Evolutionary conservation across 2,113 vertebrate genomes (phyloP).

Genomic region (Notothenia rossii): DNA sequence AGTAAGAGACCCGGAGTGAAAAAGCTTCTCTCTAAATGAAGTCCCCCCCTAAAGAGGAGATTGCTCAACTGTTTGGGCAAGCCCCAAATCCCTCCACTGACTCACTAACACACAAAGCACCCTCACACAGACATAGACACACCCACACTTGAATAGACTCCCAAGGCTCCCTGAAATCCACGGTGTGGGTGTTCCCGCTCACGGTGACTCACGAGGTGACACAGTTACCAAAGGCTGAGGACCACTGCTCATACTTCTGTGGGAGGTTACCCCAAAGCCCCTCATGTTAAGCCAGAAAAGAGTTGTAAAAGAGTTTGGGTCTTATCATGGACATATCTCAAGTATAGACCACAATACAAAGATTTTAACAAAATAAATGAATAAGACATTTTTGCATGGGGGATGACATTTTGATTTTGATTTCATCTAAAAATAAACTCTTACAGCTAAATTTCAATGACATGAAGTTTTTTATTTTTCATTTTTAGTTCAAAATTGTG

Average conservation of each 20-base stretch:
- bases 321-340: no score
- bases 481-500: no score
- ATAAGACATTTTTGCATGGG: neutral
- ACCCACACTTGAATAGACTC: conserved; percentile 40
- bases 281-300: conserved; percentile 24
- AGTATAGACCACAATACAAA: no score
- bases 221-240: conserved; percentile 52
- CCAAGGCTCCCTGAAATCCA: conserved; percentile 37
- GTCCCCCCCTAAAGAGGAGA: conserved; percentile 32
- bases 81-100: conserved; percentile 37
- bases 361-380: neutral
- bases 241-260: conserved; percentile 57
- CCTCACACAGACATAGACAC: conserved; percentile 36
- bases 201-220: conserved; percentile 65
- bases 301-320: neutral
- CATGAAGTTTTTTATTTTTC: no score
- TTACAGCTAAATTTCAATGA: no score
- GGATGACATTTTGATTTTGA: neutral
- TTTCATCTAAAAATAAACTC: no score
- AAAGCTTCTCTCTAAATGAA: conserved; percentile 11
- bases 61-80: conserved; percentile 68
- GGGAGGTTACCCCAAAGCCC: conserved; percentile 30
- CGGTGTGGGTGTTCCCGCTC: conserved; percentile 67
- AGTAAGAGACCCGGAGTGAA: conserved; percentile 8
- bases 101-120: conserved; percentile 35